Evolutionary conservation across 2,113 vertebrate genomes (phyloP), one percentile per base, ranked within the genome.

Genomic region (Turdus rufiventris): DNA sequence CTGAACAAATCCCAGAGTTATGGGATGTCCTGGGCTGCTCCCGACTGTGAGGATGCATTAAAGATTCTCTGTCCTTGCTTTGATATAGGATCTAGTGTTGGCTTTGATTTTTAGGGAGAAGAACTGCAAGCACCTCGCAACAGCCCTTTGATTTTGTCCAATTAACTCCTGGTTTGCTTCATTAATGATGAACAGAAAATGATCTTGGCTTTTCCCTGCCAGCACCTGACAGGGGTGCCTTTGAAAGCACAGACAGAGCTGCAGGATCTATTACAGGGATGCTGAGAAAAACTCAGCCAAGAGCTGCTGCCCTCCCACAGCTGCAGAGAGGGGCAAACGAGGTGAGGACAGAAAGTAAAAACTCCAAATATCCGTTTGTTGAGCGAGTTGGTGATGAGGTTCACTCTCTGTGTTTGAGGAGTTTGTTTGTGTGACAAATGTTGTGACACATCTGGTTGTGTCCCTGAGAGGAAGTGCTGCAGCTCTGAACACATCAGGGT

Each of bases 101-200:
- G 48, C 68, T 87, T 87, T 92, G 73, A 61, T 57, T 85, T 77
- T 61, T n/a, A 29, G n/a, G 31, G 54, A 77, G 65, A 57, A 74
- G 81, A 77, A 81, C 61, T 7, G 7, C 10, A 24, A 93, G 45
- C 74, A 48, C n/a, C 48, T n/a, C 19, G 2, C 25, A 7, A n/a
- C 0, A 72, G 34, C 72, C 18, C 72, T 84, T 88, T 93, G 85
- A 95, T 84, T 85, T 61, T 12, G 14, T 16, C 77, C 85, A 95
- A 95, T 95, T 95, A 95, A 92, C 76, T 85, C 81, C 88, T 26
- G 18, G 2, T 33, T 81, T 61, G 36, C 85, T 81, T 85, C 88
- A 31, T 70, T 81, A 93, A 61, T 1, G 4, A 71, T 53, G 60
- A 43, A 14, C 36, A 68, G 85, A 56, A 43, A 89, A 81, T 6